Percentiles rank a stretch among this genome's conserved stretches.
Conservation (phyloP, 2,888 invertebrate genomes). For the Aphidius colemani region DNA sequence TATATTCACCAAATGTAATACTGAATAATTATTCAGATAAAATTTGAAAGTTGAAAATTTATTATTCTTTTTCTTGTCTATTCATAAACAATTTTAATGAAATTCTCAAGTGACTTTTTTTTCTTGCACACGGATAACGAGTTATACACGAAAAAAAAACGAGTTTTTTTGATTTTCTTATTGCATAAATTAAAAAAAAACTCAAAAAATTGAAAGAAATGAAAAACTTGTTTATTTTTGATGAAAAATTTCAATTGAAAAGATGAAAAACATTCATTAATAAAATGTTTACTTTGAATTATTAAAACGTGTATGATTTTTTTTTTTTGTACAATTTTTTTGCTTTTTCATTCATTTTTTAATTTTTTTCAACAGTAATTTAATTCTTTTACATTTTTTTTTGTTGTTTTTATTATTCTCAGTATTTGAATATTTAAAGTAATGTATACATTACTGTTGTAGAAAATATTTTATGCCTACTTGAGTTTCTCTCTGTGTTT, state of each 20-base stretch:
- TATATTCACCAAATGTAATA: no score
- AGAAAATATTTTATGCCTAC: constrained; percentile 7
- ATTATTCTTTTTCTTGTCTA: neutral
- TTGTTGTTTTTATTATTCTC: no score
- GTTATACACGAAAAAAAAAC: constrained; percentile 4
- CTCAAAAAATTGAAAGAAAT: neutral
- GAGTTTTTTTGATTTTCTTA: neutral
- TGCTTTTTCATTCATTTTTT: no score
- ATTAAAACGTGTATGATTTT: no score
- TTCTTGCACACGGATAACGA: constrained; percentile 3
- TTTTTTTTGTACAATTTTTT: no score
- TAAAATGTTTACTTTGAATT: no score
- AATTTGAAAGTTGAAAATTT: no score
- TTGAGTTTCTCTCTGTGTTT: constrained; percentile 5
- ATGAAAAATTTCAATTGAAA: neutral
- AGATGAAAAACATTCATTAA: no score
- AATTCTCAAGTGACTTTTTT: constrained; percentile 11
- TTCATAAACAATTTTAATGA: constrained; percentile 16
- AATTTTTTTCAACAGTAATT: no score
- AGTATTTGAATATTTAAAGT: no score
- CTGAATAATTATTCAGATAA: no score
- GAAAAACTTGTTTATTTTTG: neutral
- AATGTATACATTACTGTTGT: neutral
- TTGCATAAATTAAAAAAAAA: neutral
- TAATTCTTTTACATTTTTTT: no score